Conservation (phyloP, 64 coral and sea anemone genomes). For the Stichodactyla mertensii region DNA sequence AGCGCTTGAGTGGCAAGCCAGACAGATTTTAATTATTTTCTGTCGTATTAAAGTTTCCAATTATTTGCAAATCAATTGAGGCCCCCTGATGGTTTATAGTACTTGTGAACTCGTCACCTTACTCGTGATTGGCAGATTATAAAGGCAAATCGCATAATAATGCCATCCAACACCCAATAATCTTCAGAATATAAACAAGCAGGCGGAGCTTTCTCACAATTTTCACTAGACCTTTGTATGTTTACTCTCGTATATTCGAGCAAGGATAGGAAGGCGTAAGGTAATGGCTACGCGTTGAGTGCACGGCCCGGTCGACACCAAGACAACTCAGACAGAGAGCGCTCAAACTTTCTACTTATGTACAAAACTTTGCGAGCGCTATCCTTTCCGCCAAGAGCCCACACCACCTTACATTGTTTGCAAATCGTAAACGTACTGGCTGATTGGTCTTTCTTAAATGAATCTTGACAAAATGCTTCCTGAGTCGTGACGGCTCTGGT, state of each 20-base stretch:
- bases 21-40: constrained; percentile 99
- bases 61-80: constrained; percentile 99
- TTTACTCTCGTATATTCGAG: constrained; percentile 68
- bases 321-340: constrained; percentile 8
- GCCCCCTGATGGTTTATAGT: constrained; percentile 88
- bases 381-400: constrained; percentile 10
- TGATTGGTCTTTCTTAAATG: constrained; percentile 74
- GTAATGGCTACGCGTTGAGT: background rate
- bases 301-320: constrained; percentile 31
- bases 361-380: background rate
- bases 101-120: constrained; percentile 87
- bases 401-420: constrained; percentile 17
- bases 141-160: constrained; percentile 99
- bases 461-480: constrained; percentile 95
- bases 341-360: background rate
- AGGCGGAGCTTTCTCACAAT: constrained; percentile 80
- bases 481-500: constrained; percentile 72
- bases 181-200: constrained; percentile 94
- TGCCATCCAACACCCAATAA: constrained; percentile 94
- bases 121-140: constrained; percentile 86
- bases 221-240: constrained; percentile 90
- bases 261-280: constrained; percentile 54
- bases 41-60: constrained; percentile 99
- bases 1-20: constrained; percentile 96
- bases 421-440: constrained; percentile 44